phyloP scores from a whole-genome alignment of 2,797 vertebrate genomes.

The Liasis olivaceus region DNA sequence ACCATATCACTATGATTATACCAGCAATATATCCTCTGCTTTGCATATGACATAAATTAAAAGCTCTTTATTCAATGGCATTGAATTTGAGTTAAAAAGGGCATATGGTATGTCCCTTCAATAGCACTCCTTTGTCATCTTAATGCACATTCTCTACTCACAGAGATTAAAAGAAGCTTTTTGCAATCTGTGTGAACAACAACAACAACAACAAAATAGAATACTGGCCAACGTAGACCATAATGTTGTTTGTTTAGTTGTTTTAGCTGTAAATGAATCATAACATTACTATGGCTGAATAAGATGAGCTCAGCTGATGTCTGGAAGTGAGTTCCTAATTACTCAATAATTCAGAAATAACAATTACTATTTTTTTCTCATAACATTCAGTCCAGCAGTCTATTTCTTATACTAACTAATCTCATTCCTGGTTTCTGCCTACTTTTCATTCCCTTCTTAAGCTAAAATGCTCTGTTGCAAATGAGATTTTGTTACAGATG shows the following conservation, averaged over 20 bases:
- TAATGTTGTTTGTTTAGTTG: constrained; percentile 42
- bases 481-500: constrained; percentile 43
- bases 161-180: constrained; percentile 57
- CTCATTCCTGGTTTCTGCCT: constrained; percentile 41
- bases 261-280: constrained; percentile 45
- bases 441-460: constrained; percentile 39
- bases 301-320: constrained; percentile 55
- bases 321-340: constrained; percentile 61
- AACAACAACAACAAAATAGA: constrained; percentile 19
- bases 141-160: constrained; percentile 47
- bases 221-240: constrained; percentile 40
- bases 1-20: constrained; percentile 37
- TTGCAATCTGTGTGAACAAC: constrained; percentile 48
- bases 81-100: constrained; percentile 44
- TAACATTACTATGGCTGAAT: constrained; percentile 40
- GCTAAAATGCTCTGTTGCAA: constrained; percentile 39
- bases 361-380: constrained; percentile 33
- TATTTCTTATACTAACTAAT: constrained; percentile 25
- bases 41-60: constrained; percentile 46
- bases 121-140: constrained; percentile 45
- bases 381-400: constrained; percentile 36
- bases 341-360: constrained; percentile 48
- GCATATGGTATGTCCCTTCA: constrained; percentile 47
- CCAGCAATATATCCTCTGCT: constrained; percentile 33
- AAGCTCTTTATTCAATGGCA: constrained; percentile 44